Evolutionary conservation across 2,888 invertebrate species (phyloP).

Genomic region (Drosophila prolongata): DNA sequence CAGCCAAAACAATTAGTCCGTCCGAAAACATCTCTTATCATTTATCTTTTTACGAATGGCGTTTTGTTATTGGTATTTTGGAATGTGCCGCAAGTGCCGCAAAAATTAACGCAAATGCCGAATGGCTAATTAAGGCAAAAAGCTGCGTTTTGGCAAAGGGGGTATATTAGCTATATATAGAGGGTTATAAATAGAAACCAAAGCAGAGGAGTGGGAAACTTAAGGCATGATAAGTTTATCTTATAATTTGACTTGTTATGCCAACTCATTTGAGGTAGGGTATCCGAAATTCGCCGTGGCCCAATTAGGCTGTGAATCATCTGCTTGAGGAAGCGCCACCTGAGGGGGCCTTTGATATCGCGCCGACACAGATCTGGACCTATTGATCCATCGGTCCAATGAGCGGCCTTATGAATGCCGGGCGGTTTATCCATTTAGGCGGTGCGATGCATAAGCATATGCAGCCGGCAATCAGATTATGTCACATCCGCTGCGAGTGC

Average conservation of each 20-base stretch:
- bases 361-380: conserved; percentile 69
- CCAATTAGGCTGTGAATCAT: conserved; percentile 15
- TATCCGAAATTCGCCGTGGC: conserved; percentile 17
- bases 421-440: conserved; percentile 65
- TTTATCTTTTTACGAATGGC: conserved; percentile 61
- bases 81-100: conserved; percentile 78
- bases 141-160: conserved; percentile 3
- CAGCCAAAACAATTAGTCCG: conserved; percentile 73
- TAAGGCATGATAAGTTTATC: background rate
- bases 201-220: background rate
- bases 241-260: background rate
- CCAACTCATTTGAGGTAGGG: conserved; percentile 8
- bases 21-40: conserved; percentile 61
- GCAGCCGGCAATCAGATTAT: conserved; percentile 60
- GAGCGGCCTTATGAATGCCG: conserved; percentile 63
- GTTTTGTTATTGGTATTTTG: conserved; percentile 48
- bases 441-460: conserved; percentile 3
- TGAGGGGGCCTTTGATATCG: conserved; percentile 75
- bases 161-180: conserved; percentile 16
- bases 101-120: conserved; percentile 72
- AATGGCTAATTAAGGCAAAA: conserved; percentile 61
- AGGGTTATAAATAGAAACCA: background rate
- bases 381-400: conserved; percentile 26
- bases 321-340: conserved; percentile 63
- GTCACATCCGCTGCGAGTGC: conserved; percentile 68